phyloP scores from a whole-genome alignment of 1,140 invertebrate species.

The Bombus ignitus region DNA sequence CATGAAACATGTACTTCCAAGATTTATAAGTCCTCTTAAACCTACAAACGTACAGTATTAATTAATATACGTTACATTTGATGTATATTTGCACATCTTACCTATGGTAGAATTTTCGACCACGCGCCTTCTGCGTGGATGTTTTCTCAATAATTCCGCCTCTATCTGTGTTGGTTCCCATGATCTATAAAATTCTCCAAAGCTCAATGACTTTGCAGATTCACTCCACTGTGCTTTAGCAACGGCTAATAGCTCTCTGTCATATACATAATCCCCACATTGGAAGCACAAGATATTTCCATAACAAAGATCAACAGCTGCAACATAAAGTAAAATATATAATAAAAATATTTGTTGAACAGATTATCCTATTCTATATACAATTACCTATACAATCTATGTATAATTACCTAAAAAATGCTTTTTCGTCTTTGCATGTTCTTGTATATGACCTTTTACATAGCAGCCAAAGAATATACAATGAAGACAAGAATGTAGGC shows the following conservation, averaged over 20 bases:
- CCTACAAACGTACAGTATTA: conserved; percentile 79
- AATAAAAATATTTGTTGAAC: not conserved
- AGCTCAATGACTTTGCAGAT: conserved; percentile 85
- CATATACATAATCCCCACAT: conserved; percentile 97
- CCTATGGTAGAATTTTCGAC: conserved; percentile 92
- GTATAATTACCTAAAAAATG: conserved; percentile 87
- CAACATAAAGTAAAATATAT: conserved; percentile 30
- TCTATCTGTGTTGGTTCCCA: conserved; percentile 92
- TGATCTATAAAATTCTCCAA: conserved; percentile 87
- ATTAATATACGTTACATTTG: not conserved
- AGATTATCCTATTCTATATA: not conserved
- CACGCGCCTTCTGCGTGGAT: conserved; percentile 90
- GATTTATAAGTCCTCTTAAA: conserved; percentile 95
- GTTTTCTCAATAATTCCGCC: conserved; percentile 86
- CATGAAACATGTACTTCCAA: conserved; percentile 99
- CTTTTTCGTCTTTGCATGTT: conserved; percentile 91
- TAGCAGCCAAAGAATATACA: conserved; percentile 97
- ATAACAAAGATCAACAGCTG: conserved; percentile 92
- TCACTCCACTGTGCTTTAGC: conserved; percentile 86
- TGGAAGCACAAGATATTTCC: conserved; percentile 95
- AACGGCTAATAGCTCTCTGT: conserved; percentile 87
- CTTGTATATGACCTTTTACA: conserved; percentile 90
- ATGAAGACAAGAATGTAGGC: conserved; percentile 94
- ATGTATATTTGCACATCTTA: conserved; percentile 56
- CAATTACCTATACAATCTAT: not conserved